phyloP scores from a whole-genome alignment of 2,113 vertebrate genomes.

The Saimiri boliviensis region DNA sequence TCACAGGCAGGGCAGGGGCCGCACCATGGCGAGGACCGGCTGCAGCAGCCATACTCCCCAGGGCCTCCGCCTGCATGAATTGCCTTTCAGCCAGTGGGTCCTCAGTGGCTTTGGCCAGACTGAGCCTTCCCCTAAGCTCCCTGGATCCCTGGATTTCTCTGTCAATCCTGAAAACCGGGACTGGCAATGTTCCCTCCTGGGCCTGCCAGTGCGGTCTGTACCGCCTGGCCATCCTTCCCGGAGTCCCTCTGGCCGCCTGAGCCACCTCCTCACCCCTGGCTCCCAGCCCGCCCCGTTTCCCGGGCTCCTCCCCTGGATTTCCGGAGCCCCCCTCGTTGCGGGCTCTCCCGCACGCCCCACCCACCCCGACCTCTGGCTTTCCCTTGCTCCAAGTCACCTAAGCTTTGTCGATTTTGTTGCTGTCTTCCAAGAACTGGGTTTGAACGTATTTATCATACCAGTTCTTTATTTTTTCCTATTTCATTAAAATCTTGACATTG shows the following conservation, averaged over 20 bases:
- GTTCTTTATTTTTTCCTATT: background rate
- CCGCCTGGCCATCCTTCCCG: background rate
- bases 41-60: too few relatives aligned
- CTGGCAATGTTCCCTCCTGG: too few relatives aligned
- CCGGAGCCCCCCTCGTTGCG: too few relatives aligned
- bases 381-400: background rate
- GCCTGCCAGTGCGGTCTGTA: background rate
- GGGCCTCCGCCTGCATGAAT: background rate
- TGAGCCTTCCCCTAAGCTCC: background rate
- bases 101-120: background rate
- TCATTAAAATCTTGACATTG: background rate
- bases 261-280: background rate
- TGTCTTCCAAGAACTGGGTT: background rate
- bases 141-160: background rate
- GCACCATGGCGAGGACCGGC: background rate
- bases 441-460: background rate
- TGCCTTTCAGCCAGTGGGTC: background rate
- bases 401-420: background rate
- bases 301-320: background rate
- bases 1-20: background rate
- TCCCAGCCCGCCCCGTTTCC: background rate
- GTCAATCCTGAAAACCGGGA: background rate
- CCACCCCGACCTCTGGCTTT: rapidly evolving
- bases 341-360: background rate
- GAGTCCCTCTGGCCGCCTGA: background rate